Percentiles rank a stretch among this genome's conserved stretches.
Evolutionary conservation across 2,888 invertebrate species (phyloP).

Genomic region (Sialis lutaria): DNA sequence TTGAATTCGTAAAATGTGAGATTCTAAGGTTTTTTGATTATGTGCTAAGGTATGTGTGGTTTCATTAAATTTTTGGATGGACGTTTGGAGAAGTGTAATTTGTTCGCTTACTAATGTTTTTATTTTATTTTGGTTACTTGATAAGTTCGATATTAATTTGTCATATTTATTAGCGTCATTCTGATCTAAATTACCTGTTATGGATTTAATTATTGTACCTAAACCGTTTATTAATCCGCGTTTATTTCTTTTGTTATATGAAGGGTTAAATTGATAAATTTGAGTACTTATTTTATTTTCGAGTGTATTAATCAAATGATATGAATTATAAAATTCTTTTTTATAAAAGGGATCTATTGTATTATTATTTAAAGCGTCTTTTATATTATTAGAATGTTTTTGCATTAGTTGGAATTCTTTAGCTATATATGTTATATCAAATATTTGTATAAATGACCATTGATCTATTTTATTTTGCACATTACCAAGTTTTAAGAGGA

Average conservation of each 20-base stretch:
- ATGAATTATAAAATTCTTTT: too few species aligned
- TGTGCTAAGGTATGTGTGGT: too few species aligned
- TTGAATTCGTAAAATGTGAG: too few species aligned
- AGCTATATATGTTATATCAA: too few species aligned
- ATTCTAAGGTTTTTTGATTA: too few species aligned
- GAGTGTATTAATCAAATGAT: background rate
- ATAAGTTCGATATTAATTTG: background rate
- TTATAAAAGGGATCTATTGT: too few species aligned
- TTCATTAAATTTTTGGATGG: background rate
- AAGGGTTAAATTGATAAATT: background rate
- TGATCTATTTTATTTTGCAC: background rate
- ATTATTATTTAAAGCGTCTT: too few species aligned
- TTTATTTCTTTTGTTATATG: background rate
- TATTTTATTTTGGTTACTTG: background rate
- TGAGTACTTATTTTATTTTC: background rate
- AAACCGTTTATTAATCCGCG: background rate
- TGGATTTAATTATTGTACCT: background rate
- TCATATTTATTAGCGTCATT: background rate
- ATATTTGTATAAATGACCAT: background rate
- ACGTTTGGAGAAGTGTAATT: background rate
- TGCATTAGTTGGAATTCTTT: too few species aligned
- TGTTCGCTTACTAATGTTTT: background rate
- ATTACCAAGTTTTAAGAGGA: background rate
- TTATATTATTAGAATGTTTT: too few species aligned
- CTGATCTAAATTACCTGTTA: background rate